Conservation (phyloP, 2,113 vertebrate species). For the Phoenicopterus ruber region DNA sequence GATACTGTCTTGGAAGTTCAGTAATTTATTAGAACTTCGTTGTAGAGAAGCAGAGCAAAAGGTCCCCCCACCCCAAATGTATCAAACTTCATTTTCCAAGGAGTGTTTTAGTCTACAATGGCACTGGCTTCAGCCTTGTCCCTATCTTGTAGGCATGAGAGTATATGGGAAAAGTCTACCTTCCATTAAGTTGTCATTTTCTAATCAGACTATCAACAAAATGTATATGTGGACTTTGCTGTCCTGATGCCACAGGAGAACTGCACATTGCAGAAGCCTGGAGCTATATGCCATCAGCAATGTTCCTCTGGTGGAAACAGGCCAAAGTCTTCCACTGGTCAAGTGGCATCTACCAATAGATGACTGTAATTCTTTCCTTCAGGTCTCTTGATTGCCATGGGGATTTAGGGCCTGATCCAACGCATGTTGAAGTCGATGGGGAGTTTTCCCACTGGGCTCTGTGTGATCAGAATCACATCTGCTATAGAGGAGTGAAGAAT, state of each 20-base stretch:
- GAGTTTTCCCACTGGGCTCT: neutral
- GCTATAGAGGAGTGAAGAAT: neutral
- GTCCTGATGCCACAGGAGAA: neutral
- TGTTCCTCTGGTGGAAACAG: neutral
- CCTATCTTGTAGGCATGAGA: neutral
- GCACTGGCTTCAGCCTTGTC: neutral
- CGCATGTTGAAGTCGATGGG: neutral
- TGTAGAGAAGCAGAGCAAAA: neutral
- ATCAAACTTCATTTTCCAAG: neutral
- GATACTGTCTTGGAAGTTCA: neutral
- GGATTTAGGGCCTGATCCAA: neutral
- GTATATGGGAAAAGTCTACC: neutral
- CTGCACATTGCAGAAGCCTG: neutral
- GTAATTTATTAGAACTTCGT: neutral
- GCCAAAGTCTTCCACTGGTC: neutral
- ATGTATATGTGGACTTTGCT: neutral
- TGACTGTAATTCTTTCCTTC: neutral
- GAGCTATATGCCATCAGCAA: neutral
- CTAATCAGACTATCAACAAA: neutral
- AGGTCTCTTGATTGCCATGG: neutral
- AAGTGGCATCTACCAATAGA: neutral
- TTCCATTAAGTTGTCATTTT: neutral
- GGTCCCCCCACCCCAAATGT: accelerated
- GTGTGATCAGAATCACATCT: neutral
- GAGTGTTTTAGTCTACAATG: neutral